Conservation (phyloP, 2,797 vertebrate species). For the Peromyscus attwateri region DNA sequence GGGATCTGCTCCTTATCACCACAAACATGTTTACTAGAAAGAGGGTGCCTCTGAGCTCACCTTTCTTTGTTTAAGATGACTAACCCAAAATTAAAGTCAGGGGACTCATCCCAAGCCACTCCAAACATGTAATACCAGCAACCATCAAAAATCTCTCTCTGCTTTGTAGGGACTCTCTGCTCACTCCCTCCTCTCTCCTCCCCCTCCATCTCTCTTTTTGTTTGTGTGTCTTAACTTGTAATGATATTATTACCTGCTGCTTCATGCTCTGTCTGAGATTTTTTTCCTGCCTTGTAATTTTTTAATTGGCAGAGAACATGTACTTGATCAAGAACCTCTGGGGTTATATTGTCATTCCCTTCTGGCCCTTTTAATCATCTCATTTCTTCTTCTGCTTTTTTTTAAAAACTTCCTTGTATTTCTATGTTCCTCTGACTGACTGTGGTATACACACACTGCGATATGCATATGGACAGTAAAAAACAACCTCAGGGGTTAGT, state of each 20-base stretch:
- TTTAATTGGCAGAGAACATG: not conserved
- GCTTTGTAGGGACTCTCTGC: not conserved
- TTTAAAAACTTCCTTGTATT: not conserved
- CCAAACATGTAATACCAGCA: not conserved
- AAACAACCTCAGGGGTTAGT: not conserved
- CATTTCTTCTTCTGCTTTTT: not conserved
- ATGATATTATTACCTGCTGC: not conserved
- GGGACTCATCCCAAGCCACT: not conserved
- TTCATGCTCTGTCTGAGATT: not conserved
- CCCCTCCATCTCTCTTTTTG: not conserved
- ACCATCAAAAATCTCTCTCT: not conserved
- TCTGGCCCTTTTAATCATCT: not conserved
- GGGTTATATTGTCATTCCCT: not conserved
- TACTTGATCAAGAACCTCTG: not conserved
- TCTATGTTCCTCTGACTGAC: not conserved
- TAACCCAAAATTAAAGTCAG: not conserved
- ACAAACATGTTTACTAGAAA: not conserved
- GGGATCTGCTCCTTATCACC: not conserved
- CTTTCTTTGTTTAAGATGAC: not conserved
- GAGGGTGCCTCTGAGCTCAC: rapidly evolving
- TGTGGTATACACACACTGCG: not conserved
- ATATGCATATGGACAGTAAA: not conserved
- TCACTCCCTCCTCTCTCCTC: not conserved
- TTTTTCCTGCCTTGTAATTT: not conserved
- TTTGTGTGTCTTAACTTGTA: not conserved